Conservation (phyloP, 2,888 invertebrate species). For the Acanthosepion esculentum region DNA sequence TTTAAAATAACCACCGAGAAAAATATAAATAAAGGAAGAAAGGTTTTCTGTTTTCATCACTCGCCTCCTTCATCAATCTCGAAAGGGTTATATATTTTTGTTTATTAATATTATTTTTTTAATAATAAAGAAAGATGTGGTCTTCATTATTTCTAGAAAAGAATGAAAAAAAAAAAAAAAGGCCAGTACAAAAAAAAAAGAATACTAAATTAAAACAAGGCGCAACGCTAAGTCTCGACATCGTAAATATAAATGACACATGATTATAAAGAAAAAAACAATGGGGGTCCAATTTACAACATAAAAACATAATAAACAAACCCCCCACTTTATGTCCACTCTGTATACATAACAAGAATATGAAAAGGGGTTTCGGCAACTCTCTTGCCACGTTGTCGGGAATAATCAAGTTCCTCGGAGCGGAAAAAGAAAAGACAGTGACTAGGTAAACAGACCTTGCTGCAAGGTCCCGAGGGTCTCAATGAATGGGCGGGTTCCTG, state of each 20-base stretch:
- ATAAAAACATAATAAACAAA: not conserved
- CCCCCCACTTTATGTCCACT: not conserved
- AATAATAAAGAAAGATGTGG: too few relatives aligned
- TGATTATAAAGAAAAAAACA: not conserved
- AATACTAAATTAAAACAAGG: not conserved
- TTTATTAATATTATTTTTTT: too few relatives aligned
- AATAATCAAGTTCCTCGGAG: not conserved
- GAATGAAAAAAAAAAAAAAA: too few relatives aligned
- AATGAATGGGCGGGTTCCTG: not conserved
- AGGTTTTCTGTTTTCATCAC: too few relatives aligned
- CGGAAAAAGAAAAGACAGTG: not conserved
- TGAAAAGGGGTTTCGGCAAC: not conserved
- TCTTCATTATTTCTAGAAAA: too few relatives aligned
- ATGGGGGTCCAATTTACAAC: not conserved
- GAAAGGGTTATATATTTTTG: too few relatives aligned
- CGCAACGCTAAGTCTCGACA: not conserved
- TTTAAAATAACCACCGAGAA: too few relatives aligned
- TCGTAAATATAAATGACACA: not conserved
- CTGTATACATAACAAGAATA: too few relatives aligned
- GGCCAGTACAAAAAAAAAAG: too few relatives aligned
- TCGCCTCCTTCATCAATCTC: too few relatives aligned
- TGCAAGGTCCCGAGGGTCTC: not conserved
- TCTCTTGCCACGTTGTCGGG: slow-evolving; percentile 42
- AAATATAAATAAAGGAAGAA: too few relatives aligned
- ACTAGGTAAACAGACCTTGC: not conserved